phyloP scores from a whole-genome alignment of 2,797 vertebrate genomes.

The Mustela erminea region DNA sequence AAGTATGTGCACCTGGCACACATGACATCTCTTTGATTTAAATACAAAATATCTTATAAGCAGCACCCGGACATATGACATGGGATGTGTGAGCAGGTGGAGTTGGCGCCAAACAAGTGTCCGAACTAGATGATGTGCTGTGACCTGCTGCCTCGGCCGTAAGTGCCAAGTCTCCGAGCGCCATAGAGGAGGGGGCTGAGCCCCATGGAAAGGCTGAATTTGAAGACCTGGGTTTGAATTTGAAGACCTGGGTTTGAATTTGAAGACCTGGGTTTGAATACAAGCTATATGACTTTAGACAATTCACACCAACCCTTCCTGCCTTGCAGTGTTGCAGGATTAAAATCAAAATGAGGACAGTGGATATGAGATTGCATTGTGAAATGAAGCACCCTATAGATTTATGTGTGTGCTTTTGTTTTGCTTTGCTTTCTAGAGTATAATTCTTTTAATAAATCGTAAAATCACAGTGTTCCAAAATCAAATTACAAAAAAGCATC shows the following conservation, averaged over 20 bases:
- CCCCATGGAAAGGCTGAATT: background rate
- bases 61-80: background rate
- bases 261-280: conserved; percentile 3
- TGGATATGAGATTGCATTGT: background rate
- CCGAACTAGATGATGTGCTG: background rate
- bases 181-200: background rate
- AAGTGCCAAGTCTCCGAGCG: background rate
- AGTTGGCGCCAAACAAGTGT: background rate
- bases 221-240: no score
- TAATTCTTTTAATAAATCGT: conserved; percentile 54
- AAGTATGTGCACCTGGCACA: background rate
- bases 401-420: background rate
- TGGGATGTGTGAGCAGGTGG: background rate
- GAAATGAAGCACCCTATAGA: background rate
- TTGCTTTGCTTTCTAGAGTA: conserved; percentile 37
- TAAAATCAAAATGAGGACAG: conserved; percentile 9
- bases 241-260: no score
- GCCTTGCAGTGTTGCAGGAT: background rate
- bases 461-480: background rate
- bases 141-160: background rate
- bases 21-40: background rate
- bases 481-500: background rate
- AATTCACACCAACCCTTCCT: background rate
- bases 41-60: background rate
- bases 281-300: background rate